These are phyloP conservation scores for Sinhomidia bicolor DNA, from an alignment of 2,888 invertebrate genomes.

Conservation along the genomic window DNA sequence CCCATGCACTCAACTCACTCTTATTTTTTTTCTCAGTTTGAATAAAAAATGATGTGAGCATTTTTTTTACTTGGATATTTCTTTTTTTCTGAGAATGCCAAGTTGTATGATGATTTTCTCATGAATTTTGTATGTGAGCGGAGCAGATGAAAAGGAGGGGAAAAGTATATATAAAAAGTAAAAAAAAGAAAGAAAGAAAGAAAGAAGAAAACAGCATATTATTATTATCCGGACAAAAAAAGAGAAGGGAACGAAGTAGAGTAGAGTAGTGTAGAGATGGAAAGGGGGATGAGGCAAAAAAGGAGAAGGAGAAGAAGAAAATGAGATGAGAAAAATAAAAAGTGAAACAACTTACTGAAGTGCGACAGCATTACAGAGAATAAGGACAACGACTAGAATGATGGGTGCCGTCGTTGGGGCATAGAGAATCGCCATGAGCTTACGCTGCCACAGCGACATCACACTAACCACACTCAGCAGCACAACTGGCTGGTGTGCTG, in stretches of 20 bases:
- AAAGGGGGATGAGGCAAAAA: not conserved
- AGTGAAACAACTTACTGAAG: conserved; percentile 71
- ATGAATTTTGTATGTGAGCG: conserved; percentile 67
- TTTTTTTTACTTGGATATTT: conserved; percentile 8
- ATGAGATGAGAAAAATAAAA: not conserved
- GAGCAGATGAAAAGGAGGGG: conserved; percentile 30
- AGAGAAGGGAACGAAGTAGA: not conserved
- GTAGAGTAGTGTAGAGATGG: not conserved
- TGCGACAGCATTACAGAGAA: conserved; percentile 66
- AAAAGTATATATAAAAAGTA: not conserved
- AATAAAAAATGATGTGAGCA: conserved; percentile 34
- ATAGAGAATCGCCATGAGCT: conserved; percentile 71
- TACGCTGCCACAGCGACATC: conserved; percentile 72
- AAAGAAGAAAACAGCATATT: not conserved
- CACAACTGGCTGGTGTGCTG: conserved; percentile 70
- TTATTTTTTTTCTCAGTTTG: not conserved
- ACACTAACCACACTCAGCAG: conserved; percentile 71
- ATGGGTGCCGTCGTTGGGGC: conserved; percentile 68
- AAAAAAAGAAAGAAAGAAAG: not conserved
- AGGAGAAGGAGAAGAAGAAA: not conserved
- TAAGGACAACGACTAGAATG: conserved; percentile 62
- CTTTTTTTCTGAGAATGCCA: conserved; percentile 45
- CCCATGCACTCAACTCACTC: conserved; percentile 6
- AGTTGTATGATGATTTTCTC: conserved; percentile 64
- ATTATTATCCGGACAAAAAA: not conserved